A percentile compares a stretch with the other conserved stretches of the same genome.
Conservation (phyloP, 1,140 invertebrate species). For the Drosophila bocki region DNA sequence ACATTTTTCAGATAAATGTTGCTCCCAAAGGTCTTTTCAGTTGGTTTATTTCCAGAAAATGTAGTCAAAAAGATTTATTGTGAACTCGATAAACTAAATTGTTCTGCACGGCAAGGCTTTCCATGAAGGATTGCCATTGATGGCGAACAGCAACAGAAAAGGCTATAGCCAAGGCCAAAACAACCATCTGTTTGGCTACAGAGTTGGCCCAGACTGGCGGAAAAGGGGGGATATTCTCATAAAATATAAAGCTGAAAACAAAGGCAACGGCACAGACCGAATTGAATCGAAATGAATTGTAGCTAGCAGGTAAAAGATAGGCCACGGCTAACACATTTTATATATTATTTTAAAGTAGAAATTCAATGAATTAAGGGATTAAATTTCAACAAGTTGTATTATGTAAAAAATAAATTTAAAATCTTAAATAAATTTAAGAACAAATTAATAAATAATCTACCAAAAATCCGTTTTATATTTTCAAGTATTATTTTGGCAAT, state of each 20-base stretch:
- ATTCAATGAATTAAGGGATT: background rate
- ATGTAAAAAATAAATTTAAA: too few species aligned
- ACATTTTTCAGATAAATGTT: background rate
- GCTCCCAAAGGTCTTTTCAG: background rate
- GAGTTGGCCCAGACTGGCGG: conserved; percentile 26
- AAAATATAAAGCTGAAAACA: conserved; percentile 60
- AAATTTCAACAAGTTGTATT: too few species aligned
- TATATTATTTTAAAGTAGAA: background rate
- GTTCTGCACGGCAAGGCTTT: conserved; percentile 7
- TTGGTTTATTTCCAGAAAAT: background rate
- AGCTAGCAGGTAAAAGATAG: conserved; percentile 50
- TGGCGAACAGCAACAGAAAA: conserved; percentile 2
- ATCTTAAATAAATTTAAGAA: background rate
- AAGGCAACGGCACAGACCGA: conserved; percentile 47
- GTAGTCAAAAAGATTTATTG: background rate
- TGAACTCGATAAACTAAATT: conserved; percentile 14
- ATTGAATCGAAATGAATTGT: conserved; percentile 23
- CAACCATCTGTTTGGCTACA: conserved; percentile 3
- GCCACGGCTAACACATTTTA: conserved; percentile 14
- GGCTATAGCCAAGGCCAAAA: background rate
- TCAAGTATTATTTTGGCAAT: background rate
- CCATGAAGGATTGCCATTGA: conserved; percentile 41
- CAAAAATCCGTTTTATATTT: background rate
- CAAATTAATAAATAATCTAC: background rate
- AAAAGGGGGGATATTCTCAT: conserved; percentile 34